A percentile compares a stretch with the other conserved stretches of the same genome.
phyloP scores from a whole-genome alignment of 2,888 invertebrate species.

The Polietes domitor region DNA sequence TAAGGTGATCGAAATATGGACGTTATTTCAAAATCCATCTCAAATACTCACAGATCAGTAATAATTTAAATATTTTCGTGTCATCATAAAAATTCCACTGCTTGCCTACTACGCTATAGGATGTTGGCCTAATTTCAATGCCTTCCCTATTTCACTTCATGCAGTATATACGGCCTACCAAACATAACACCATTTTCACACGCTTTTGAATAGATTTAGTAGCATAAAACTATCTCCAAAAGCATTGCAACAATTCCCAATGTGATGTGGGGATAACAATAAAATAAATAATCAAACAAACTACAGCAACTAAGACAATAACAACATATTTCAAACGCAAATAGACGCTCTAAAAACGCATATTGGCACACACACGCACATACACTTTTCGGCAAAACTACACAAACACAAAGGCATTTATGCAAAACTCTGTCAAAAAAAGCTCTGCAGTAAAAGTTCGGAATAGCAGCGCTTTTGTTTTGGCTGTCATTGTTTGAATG shows the following conservation, averaged over 20 bases:
- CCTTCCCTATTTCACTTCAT: too few species aligned
- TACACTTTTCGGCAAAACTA: background rate
- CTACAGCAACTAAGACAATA: slow-evolving; percentile 47
- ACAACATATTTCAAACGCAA: slow-evolving; percentile 59
- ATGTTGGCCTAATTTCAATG: too few species aligned
- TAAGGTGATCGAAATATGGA: too few species aligned
- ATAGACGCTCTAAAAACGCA: slow-evolving; percentile 44
- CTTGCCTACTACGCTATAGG: too few species aligned
- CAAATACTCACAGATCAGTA: too few species aligned
- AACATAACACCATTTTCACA: too few species aligned
- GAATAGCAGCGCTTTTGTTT: slow-evolving; percentile 30
- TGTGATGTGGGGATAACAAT: background rate
- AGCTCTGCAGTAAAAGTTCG: background rate
- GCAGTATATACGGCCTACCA: too few species aligned
- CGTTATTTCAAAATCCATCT: too few species aligned
- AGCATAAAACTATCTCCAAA: slow-evolving; percentile 7
- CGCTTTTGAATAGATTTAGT: background rate
- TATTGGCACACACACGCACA: background rate
- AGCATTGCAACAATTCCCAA: slow-evolving; percentile 15
- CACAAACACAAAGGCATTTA: slow-evolving; percentile 6
- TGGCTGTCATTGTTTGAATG: slow-evolving; percentile 66
- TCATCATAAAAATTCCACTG: too few species aligned
- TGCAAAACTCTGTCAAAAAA: slow-evolving; percentile 29
- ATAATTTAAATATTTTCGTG: too few species aligned
- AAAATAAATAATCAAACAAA: slow-evolving; percentile 30